These are phyloP conservation scores for Sminthurinus aureus DNA, from an alignment of 2,888 invertebrate species.

Conservation along the genomic window DNA sequence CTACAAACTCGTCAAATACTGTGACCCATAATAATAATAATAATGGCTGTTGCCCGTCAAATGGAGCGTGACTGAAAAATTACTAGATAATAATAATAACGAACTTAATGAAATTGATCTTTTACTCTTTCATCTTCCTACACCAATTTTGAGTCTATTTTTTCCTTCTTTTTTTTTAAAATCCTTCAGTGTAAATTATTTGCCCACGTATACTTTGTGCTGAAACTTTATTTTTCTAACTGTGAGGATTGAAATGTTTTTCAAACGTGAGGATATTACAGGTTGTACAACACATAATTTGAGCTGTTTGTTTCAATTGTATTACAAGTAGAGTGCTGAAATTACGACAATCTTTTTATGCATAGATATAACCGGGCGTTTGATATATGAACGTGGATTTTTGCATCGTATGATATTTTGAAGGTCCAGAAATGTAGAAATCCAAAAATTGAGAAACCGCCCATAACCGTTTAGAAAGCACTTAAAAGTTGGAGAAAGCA, in stretches of 20 bases:
- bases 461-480: constrained; percentile 15
- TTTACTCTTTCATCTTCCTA: background rate
- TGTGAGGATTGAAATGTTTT: too few relatives aligned
- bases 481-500: background rate
- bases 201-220: background rate
- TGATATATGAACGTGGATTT: background rate
- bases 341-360: too few relatives aligned
- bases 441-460: too few relatives aligned
- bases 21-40: background rate
- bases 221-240: background rate
- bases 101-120: background rate
- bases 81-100: background rate
- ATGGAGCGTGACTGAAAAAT: background rate
- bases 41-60: background rate
- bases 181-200: background rate
- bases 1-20: background rate
- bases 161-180: background rate
- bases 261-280: background rate
- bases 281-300: background rate
- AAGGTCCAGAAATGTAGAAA: background rate
- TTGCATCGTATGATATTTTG: background rate
- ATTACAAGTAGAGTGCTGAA: background rate
- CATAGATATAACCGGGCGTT: background rate
- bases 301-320: background rate
- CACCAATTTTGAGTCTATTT: too few relatives aligned